These are phyloP conservation scores for Ptilodon capucinus DNA, from an alignment of 2,888 invertebrate species.

Conservation along the genomic window DNA sequence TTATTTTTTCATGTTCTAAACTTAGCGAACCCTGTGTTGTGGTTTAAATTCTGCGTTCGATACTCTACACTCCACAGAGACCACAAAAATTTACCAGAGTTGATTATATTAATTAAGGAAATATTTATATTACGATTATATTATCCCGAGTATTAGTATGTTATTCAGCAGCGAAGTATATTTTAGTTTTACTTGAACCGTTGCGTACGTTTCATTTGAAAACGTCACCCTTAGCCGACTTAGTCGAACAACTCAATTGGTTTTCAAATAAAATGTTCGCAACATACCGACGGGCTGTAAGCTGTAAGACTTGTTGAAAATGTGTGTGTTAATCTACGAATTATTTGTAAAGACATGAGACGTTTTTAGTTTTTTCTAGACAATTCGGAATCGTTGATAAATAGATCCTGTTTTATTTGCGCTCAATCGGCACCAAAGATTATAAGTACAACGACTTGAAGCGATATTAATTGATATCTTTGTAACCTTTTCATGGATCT, in stretches of 20 bases:
- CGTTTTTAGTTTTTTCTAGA: slow-evolving; percentile 30
- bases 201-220: neutral
- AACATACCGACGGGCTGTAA: slow-evolving; percentile 59
- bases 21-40: slow-evolving; percentile 2
- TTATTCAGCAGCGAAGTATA: slow-evolving; percentile 36
- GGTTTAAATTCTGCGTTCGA: neutral
- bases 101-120: slow-evolving; percentile 13
- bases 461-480: slow-evolving; percentile 26
- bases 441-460: slow-evolving; percentile 58
- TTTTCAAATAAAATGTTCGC: slow-evolving; percentile 23
- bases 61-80: slow-evolving; percentile 2
- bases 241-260: neutral
- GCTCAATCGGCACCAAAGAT: slow-evolving; percentile 71
- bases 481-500: slow-evolving; percentile 58
- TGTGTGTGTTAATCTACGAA: slow-evolving; percentile 24
- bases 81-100: slow-evolving; percentile 14
- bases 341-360: slow-evolving; percentile 28
- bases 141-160: slow-evolving; percentile 49
- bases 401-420: slow-evolving; percentile 28
- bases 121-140: slow-evolving; percentile 23
- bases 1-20: slow-evolving; percentile 41
- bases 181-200: slow-evolving; percentile 32
- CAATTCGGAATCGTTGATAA: slow-evolving; percentile 34
- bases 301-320: slow-evolving; percentile 64
- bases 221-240: neutral